Evolutionary conservation across 2,888 invertebrate genomes (phyloP), one percentile per base, ranked within the genome.

Genomic region (Aphrophora alni): DNA sequence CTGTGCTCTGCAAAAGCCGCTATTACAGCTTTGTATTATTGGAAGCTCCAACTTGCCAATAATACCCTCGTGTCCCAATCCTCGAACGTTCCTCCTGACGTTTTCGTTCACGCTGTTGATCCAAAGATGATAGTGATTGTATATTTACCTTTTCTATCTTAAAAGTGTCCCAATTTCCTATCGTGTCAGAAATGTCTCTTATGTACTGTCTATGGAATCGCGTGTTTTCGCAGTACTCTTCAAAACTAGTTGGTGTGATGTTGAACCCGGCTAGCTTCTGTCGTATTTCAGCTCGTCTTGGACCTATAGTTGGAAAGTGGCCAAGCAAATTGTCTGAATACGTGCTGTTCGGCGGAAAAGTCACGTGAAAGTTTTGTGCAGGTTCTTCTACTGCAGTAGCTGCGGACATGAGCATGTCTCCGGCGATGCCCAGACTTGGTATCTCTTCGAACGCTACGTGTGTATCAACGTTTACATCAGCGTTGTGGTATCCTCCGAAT

Each of bases 351-450:
- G 75, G 70, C 77, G 87, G 86, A 26, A 75, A 84, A 44, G 77
- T 83, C 1, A 86, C 78, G 10, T 78, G 77, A 81, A 87, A 86
- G 84, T 87, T 86, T 72, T 86, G 86, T 26, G 74, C 72, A 51
- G 86, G 87, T 82, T 87, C 86, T 0, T 74, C 77, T 4, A 80
- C 85, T 21, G 72, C 26, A 38, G 84, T 74, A 25, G 87, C 86
- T 17, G 86, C 80, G 25, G 87, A 86, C 87, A 87, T 87, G 0
- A 75, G 86, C 84, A 87, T 85, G 77, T 87, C 87, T 80, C 86
- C 86, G 2, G 87, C 87, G 14, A 87, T 85, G 0, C 86, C 86
- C 75, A 87, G 81, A 2, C 87, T 74, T 5, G 38, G 74, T 1
- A 74, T 38, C 14, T 38, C 38, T 81, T 87, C 87, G 82, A 86